These are phyloP conservation scores for Nycteola revayana DNA, from an alignment of 2,888 invertebrate species.

Conservation along the genomic window DNA sequence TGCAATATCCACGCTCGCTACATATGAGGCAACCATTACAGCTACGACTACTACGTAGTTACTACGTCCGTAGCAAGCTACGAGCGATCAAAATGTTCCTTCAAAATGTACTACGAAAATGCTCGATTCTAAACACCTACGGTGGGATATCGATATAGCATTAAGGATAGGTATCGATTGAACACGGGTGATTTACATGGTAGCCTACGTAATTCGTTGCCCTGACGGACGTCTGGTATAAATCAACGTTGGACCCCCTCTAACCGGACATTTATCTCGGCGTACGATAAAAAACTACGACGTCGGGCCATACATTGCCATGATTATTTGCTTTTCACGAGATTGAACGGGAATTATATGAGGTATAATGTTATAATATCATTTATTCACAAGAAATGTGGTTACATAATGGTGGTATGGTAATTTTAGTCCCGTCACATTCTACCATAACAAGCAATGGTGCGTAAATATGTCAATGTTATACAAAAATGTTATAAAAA, in stretches of 20 bases:
- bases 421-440: too few species aligned
- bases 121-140: slow-evolving; percentile 12
- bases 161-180: slow-evolving; percentile 64
- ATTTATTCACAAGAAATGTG: too few species aligned
- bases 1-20: too few species aligned
- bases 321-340: slow-evolving; percentile 39
- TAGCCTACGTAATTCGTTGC: slow-evolving; percentile 72
- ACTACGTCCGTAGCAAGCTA: too few species aligned
- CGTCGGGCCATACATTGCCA: slow-evolving; percentile 42
- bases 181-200: slow-evolving; percentile 74
- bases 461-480: too few species aligned
- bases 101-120: too few species aligned
- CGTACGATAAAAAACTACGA: slow-evolving; percentile 64
- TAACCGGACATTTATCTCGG: slow-evolving; percentile 78
- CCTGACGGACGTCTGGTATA: slow-evolving; percentile 74
- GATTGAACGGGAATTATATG: slow-evolving; percentile 23
- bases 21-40: too few species aligned
- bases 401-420: too few species aligned
- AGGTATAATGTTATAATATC: background rate
- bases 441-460: too few species aligned
- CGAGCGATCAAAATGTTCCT: too few species aligned
- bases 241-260: slow-evolving; percentile 78
- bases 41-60: too few species aligned
- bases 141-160: slow-evolving; percentile 43
- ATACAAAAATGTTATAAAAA: too few species aligned